Base-by-base conservation (phyloP, 2,888 invertebrate species). In the Eristalis pertinax region DNA sequence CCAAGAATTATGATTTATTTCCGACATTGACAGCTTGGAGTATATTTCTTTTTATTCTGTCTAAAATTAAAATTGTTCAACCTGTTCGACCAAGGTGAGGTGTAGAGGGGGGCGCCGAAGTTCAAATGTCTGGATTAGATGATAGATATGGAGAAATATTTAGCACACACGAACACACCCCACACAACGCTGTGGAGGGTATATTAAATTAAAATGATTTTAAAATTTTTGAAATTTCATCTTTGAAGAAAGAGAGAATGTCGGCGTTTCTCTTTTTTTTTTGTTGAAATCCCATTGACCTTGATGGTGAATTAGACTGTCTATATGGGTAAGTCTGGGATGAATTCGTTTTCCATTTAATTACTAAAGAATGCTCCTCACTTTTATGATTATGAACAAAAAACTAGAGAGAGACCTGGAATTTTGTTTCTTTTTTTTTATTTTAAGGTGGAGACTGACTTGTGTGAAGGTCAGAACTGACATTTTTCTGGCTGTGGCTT, bases 61-160 rank as follows among this genome's bases (percentile, higher is more conserved):
- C 41, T 73, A 78, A 77, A 85, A 68, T 73, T 69, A 82, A 76
- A 58, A 77, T 24, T 69, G 15, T 56, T 60, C 76, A 63, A 77
- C 73, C 81, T 82, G 84, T 56, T 62, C 75, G 26, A 2, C 0
- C 4, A 29, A 60, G 64, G 38, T 72, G 72, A 0, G 8, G 50
- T 50, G 50, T n/a, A 32, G 82, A 60, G 77, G n/a, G n/a, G n/a
- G n/a, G n/a, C n/a, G n/a, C n/a, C n/a, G n/a, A n/a, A 86, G 85
- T 86, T 86, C 77, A 86, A 82, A 86, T 82, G 50, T 70, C 69
- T 86, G 13, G 11, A 74, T 73, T 76, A 32, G 22, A 65, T 58
- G 26, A n/a, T n/a, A n/a, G 41, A 56, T 63, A 70, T 50, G 38
- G 29, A 50, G 38, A 56, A 69, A 69, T 43, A 32, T 41, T 41